phyloP scores from a whole-genome alignment of 2,797 vertebrate genomes.

The Scolopax rusticola region DNA sequence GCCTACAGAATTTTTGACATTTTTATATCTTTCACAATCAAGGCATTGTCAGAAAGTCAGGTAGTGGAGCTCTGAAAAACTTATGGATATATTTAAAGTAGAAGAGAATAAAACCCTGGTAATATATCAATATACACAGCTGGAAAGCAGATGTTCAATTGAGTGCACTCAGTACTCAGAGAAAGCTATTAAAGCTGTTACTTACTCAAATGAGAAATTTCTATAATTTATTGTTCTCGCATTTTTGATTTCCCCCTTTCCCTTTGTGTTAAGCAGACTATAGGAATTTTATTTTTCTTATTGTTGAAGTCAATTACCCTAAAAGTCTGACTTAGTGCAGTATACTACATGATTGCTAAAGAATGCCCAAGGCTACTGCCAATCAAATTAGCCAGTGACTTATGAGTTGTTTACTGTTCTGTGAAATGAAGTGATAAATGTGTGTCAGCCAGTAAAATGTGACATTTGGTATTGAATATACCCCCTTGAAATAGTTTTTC shows the following conservation, averaged over 20 bases:
- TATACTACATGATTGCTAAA: constrained; percentile 53
- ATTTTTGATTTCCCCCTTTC: constrained; percentile 66
- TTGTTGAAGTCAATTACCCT: constrained; percentile 73
- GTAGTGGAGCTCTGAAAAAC: constrained; percentile 75
- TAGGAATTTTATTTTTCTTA: constrained; percentile 42
- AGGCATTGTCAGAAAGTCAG: constrained; percentile 81
- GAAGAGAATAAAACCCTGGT: constrained; percentile 75
- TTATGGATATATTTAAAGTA: constrained; percentile 78
- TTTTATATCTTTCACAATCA: constrained; percentile 83
- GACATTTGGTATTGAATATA: constrained; percentile 64
- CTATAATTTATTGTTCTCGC: constrained; percentile 78
- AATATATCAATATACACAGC: constrained; percentile 82
- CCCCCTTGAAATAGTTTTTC: constrained; percentile 56
- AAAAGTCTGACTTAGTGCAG: constrained; percentile 58
- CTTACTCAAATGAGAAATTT: constrained; percentile 78
- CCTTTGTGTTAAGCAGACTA: constrained; percentile 64
- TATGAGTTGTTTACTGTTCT: constrained; percentile 79
- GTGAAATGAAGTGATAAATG: constrained; percentile 82
- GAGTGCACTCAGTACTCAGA: constrained; percentile 75
- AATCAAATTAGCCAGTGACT: constrained; percentile 79
- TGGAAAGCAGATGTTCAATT: constrained; percentile 85
- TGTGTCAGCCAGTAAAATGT: constrained; percentile 72
- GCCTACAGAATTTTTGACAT: constrained; percentile 79
- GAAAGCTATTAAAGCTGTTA: constrained; percentile 79
- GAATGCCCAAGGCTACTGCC: constrained; percentile 79